Conservation (phyloP, 2,888 invertebrate species). For the Catocala nupta region DNA sequence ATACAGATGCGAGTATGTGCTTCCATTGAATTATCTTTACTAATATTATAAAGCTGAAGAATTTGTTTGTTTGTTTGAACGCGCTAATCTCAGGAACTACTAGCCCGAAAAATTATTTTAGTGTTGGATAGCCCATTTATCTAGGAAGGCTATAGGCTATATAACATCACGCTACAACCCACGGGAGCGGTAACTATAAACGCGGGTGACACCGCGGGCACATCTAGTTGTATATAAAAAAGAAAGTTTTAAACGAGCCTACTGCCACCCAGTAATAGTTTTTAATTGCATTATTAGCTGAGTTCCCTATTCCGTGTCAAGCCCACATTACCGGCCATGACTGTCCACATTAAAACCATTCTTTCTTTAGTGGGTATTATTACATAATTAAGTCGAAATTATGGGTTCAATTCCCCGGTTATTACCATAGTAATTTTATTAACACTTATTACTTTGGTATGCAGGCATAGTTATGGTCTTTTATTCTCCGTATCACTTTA, state of each 20-base stretch:
- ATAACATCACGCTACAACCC: no score
- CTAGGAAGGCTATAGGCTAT: no score
- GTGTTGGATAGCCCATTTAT: no score
- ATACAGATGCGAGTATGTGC: no score
- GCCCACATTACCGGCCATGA: slow-evolving; percentile 52
- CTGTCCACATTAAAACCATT: slow-evolving; percentile 41
- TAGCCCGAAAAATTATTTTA: no score
- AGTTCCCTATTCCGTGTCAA: slow-evolving; percentile 23
- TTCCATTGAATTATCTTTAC: no score
- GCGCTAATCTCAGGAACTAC: no score
- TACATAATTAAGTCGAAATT: slow-evolving; percentile 54
- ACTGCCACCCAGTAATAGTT: slow-evolving; percentile 14
- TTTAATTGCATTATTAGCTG: slow-evolving; percentile 42
- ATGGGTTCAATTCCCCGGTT: slow-evolving; percentile 38
- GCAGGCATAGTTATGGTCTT: slow-evolving; percentile 17
- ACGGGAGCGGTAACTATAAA: no score
- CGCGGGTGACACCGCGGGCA: no score
- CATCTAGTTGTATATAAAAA: not conserved
- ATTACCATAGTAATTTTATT: slow-evolving; percentile 40
- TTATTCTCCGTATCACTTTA: not conserved
- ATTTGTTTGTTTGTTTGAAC: no score
- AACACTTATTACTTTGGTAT: slow-evolving; percentile 44
- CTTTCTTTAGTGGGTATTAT: slow-evolving; percentile 47
- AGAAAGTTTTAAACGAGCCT: not conserved
- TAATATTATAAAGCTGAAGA: no score